Base-by-base conservation (phyloP, 1,140 invertebrate species). In the Condylostylus longicornis region DNA sequence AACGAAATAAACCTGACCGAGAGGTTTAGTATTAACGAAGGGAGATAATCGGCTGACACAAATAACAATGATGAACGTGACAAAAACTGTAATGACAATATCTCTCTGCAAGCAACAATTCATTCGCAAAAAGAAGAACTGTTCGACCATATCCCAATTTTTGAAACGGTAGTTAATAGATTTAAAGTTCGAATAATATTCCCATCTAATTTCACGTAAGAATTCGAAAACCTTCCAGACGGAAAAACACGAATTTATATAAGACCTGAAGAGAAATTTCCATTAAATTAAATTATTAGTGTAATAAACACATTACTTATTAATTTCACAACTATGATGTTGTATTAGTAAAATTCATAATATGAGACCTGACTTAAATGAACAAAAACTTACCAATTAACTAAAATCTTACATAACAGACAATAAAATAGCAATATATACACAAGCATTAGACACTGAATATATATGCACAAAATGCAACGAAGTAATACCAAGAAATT, bases 351-450 rank as follows among this genome's bases (percentile, higher is more conserved):
- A n/a, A n/a, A n/a, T n/a, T n/a, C n/a, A n/a, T n/a, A n/a, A n/a
- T n/a, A n/a, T n/a, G n/a, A n/a, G n/a, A n/a, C 37, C 33, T 41
- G 25, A 22, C 35, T 36, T 25, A 10, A 30, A 36, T 20, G 15
- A 19, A 27, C 35, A 33, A 41, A 41, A 21, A 32, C 32, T 33
- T 37, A 37, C 33, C 30, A 42, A 37, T 37, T 17, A 18, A 36
- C 33, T 27, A 42, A 37, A 6, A 29, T 36, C 27, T 15, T 35
- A 36, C 22, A 35, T 35, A n/a, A 23, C 3, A 34, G 40, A 35
- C 15, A 42, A 42, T 32, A 42, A 37, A 42, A 42, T 37, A 37
- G 21, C 37, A 33, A 42, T 28, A 42, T 41, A 36, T 41, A 23
- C 23, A 8, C n/a, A 8, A 7, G 23, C n/a, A n/a, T 8, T 25